These are phyloP conservation scores for Panorpa germanica DNA, from an alignment of 2,888 invertebrate genomes.

Conservation along the genomic window DNA sequence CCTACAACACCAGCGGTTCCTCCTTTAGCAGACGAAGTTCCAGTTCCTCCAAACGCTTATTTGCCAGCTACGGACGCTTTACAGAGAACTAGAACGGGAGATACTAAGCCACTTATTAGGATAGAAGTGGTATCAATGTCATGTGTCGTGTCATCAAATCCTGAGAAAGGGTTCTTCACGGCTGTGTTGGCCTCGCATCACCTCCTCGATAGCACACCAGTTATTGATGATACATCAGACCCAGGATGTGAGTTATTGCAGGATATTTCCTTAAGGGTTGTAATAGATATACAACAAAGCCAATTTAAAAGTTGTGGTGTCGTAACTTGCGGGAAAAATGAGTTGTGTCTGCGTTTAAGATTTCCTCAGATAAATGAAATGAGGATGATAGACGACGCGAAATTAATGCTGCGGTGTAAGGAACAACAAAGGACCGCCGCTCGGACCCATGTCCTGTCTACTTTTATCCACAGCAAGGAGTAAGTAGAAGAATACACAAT, in stretches of 20 bases:
- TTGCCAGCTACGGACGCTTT: too few relatives aligned
- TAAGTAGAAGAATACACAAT: too few relatives aligned
- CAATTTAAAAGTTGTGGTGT: constrained; percentile 33
- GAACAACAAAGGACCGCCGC: constrained; percentile 30
- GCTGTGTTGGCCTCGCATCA: constrained; percentile 23
- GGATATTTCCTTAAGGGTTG: constrained; percentile 18
- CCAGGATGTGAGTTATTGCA: constrained; percentile 19
- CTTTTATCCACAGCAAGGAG: constrained; percentile 24
- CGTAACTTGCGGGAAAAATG: constrained; percentile 23
- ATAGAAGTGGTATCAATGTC: too few relatives aligned
- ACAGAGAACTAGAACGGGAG: too few relatives aligned
- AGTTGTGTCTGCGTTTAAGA: constrained; percentile 31
- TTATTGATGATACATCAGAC: constrained; percentile 21
- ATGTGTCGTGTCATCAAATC: too few relatives aligned
- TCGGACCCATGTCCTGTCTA: constrained; percentile 26
- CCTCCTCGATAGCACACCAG: constrained; percentile 19
- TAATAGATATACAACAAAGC: constrained; percentile 26
- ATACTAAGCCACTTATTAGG: too few relatives aligned
- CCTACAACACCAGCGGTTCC: constrained; percentile 8
- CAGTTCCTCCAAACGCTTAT: constrained; percentile 8
- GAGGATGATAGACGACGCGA: constrained; percentile 28
- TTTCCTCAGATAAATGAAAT: constrained; percentile 33
- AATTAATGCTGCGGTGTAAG: constrained; percentile 32
- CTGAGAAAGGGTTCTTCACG: constrained; percentile 21
- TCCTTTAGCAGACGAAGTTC: constrained; percentile 7